Conservation (phyloP, 2,888 invertebrate species). For the Drosophila paramelanica region DNA sequence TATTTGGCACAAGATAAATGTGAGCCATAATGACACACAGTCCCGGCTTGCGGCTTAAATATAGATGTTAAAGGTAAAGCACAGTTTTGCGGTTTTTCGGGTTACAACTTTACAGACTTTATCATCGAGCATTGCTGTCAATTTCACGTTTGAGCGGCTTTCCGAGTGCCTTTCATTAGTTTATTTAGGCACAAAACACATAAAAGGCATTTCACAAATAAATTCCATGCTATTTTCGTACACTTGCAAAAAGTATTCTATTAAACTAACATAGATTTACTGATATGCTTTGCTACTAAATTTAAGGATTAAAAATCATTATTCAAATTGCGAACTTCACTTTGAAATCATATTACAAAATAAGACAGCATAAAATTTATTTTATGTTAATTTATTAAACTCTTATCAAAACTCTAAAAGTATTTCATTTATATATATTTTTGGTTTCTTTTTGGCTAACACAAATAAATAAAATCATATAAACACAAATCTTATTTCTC, state of each 20-base stretch:
- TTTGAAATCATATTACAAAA: too few species aligned
- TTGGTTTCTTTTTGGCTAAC: too few species aligned
- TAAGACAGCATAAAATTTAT: too few species aligned
- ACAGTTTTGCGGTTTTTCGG: slow-evolving; percentile 20
- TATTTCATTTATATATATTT: too few species aligned
- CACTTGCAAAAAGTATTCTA: not conserved
- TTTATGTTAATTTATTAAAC: not conserved
- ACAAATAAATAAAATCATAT: too few species aligned
- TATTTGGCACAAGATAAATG: slow-evolving; percentile 57
- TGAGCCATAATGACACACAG: slow-evolving; percentile 33
- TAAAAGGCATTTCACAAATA: slow-evolving; percentile 7
- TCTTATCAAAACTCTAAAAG: too few species aligned
- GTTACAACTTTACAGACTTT: slow-evolving; percentile 25
- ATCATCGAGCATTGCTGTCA: slow-evolving; percentile 38
- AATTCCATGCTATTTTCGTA: not conserved
- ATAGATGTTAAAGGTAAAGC: slow-evolving; percentile 36
- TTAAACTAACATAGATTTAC: not conserved
- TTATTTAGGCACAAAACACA: slow-evolving; percentile 25
- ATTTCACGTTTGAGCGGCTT: slow-evolving; percentile 62
- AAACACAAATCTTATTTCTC: too few species aligned
- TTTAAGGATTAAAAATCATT: not conserved
- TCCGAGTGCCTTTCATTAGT: slow-evolving; percentile 42
- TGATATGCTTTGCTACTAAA: not conserved
- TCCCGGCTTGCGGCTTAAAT: slow-evolving; percentile 31
- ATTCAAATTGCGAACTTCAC: too few species aligned